Percentiles rank a stretch among this genome's conserved stretches.
phyloP scores from a whole-genome alignment of 2,113 vertebrate genomes.

The Terrapene triunguis region DNA sequence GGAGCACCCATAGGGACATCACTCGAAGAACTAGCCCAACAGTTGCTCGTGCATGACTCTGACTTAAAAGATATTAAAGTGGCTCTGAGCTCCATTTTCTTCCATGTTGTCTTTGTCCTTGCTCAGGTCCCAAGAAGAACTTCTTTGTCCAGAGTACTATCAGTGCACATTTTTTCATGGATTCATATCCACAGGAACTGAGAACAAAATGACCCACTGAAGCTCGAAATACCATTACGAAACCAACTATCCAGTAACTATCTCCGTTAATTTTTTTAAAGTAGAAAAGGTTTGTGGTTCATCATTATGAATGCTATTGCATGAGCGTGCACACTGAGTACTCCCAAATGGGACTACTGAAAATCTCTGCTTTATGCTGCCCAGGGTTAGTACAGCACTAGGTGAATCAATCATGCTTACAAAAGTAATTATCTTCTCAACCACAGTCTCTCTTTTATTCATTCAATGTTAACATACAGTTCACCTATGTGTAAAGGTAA shows the following conservation, averaged over 20 bases:
- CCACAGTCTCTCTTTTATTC: neutral
- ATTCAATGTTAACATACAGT: neutral
- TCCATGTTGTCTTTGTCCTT: neutral
- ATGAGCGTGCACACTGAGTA: neutral
- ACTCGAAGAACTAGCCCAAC: neutral
- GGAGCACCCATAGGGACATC: too few relatives aligned
- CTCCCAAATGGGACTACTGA: neutral
- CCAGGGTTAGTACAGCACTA: accelerated
- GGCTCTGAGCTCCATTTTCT: neutral
- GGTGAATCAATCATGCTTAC: conserved; percentile 38
- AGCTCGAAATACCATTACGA: neutral
- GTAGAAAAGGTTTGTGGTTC: neutral
- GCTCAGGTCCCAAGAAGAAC: neutral
- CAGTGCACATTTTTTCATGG: neutral
- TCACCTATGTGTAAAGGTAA: conserved; percentile 31
- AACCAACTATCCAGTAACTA: neutral
- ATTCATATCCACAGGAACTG: neutral
- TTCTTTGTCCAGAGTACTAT: neutral
- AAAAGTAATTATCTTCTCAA: conserved; percentile 8
- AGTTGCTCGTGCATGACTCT: accelerated
- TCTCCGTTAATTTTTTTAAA: neutral
- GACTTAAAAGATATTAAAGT: neutral
- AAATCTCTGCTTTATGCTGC: neutral
- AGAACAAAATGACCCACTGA: neutral
- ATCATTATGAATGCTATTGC: neutral